A percentile compares a stretch with the other conserved stretches of the same genome.
Evolutionary conservation across 2,888 invertebrate species (phyloP).

Genomic region (Meta bourneti): DNA sequence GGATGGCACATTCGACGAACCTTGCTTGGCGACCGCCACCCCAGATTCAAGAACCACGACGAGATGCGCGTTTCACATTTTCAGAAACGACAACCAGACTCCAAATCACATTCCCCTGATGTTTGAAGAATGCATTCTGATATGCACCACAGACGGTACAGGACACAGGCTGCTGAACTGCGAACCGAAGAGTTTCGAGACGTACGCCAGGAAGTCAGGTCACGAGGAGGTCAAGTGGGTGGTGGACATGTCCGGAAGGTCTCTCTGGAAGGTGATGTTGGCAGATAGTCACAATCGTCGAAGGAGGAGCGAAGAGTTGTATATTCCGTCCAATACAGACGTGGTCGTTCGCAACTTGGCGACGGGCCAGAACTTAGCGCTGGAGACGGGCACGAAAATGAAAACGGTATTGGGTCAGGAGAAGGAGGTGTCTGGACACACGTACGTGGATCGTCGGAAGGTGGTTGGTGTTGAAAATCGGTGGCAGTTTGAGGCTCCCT

Average conservation of each 20-base stretch:
- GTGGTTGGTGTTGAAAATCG: constrained; percentile 21
- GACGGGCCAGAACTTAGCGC: constrained; percentile 27
- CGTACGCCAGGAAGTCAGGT: constrained; percentile 31
- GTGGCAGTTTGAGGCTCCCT: constrained; percentile 61
- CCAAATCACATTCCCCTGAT: constrained; percentile 55
- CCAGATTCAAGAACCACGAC: constrained; percentile 36
- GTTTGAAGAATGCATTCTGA: constrained; percentile 37
- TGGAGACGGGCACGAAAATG: constrained; percentile 38
- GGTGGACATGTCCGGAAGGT: constrained; percentile 29
- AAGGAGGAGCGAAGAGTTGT: constrained; percentile 11
- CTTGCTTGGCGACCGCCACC: constrained; percentile 54
- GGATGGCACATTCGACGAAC: constrained; percentile 39
- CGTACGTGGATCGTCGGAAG: constrained; percentile 27
- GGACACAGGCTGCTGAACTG: constrained; percentile 42
- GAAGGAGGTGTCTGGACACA: constrained; percentile 54
- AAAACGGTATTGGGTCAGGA: constrained; percentile 57
- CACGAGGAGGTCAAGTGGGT: constrained; percentile 64
- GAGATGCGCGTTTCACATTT: constrained; percentile 45
- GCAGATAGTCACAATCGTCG: background rate
- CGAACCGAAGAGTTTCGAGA: constrained; percentile 31
- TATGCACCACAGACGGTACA: constrained; percentile 29
- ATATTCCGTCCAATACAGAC: constrained; percentile 32
- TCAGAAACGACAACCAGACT: constrained; percentile 40
- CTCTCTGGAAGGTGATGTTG: constrained; percentile 37
- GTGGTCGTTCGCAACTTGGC: constrained; percentile 32